phyloP scores from a whole-genome alignment of 1,140 invertebrate species.

The Pogonus chalceus region DNA sequence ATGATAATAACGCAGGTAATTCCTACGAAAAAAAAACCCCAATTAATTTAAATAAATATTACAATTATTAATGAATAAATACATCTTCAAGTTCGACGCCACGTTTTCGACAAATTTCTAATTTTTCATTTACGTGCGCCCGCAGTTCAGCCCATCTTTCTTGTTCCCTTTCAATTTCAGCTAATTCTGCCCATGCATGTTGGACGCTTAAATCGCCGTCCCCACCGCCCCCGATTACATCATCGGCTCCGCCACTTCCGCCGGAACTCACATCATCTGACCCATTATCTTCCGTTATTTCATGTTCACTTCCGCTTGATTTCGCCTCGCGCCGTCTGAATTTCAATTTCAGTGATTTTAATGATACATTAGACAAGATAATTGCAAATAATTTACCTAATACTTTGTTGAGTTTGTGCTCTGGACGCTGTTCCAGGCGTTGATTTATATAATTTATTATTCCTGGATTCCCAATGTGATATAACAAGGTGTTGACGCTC shows the following conservation, averaged over 20 bases:
- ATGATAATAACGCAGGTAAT: constrained; percentile 69
- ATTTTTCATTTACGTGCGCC: constrained; percentile 63
- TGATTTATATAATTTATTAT: constrained; percentile 61
- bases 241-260: constrained; percentile 25
- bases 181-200: constrained; percentile 73
- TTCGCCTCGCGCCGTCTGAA: neutral
- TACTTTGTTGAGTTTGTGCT: constrained; percentile 47
- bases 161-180: constrained; percentile 75
- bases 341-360: neutral
- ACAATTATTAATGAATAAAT: constrained; percentile 23
- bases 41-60: neutral
- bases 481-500: constrained; percentile 78
- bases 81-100: constrained; percentile 75
- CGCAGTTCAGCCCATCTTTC: constrained; percentile 66
- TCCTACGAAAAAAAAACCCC: constrained; percentile 46
- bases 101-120: constrained; percentile 62
- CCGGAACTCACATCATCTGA: constrained; percentile 1
- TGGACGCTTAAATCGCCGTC: constrained; percentile 65
- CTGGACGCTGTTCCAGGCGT: constrained; percentile 41
- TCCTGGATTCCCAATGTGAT: constrained; percentile 73
- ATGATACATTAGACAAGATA: neutral
- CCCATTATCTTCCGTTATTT: neutral
- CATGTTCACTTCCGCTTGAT: neutral
- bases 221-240: too few species aligned
- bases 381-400: constrained; percentile 33